These are phyloP conservation scores for Temnopleurus reevesii DNA, from an alignment of 53 echinoderm and acorn worm species.

Conservation along the genomic window DNA sequence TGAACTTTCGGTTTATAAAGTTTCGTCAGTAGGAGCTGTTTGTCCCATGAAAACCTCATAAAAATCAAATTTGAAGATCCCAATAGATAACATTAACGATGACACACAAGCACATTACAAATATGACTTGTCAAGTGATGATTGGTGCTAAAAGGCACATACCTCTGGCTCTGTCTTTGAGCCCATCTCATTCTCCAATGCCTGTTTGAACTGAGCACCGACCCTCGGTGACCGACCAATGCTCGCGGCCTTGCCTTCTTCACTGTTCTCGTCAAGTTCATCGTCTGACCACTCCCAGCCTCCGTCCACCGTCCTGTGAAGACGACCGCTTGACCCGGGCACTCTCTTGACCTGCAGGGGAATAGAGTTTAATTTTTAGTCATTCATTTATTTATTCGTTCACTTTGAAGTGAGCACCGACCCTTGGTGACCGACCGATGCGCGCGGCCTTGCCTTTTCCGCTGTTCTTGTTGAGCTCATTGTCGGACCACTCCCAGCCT, in stretches of 20 bases:
- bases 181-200: slow-evolving; percentile 62
- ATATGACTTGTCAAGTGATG: too few relatives aligned
- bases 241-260: slow-evolving; percentile 81
- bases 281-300: slow-evolving; percentile 99
- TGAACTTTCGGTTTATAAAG: too few relatives aligned
- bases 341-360: slow-evolving; percentile 87
- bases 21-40: too few relatives aligned
- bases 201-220: slow-evolving; percentile 63
- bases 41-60: too few relatives aligned
- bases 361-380: too few relatives aligned
- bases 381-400: too few relatives aligned
- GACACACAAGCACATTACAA: too few relatives aligned
- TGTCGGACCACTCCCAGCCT: slow-evolving; percentile 98
- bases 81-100: too few relatives aligned
- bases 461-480: slow-evolving; percentile 86
- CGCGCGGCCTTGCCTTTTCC: slow-evolving; percentile 82
- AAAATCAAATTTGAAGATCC: too few relatives aligned
- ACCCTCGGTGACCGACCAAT: slow-evolving; percentile 92
- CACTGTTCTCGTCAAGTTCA: slow-evolving; percentile 86
- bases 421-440: slow-evolving; percentile 89
- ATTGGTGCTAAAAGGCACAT: too few relatives aligned
- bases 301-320: slow-evolving; percentile 89
- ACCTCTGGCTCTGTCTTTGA: slow-evolving; percentile 32
- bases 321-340: slow-evolving; percentile 93
- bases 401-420: slow-evolving; percentile 66